Evolutionary conservation across 1,140 invertebrate genomes (phyloP), one percentile per base, ranked within the genome.

Genomic region (Neotoxoptera formosana): DNA sequence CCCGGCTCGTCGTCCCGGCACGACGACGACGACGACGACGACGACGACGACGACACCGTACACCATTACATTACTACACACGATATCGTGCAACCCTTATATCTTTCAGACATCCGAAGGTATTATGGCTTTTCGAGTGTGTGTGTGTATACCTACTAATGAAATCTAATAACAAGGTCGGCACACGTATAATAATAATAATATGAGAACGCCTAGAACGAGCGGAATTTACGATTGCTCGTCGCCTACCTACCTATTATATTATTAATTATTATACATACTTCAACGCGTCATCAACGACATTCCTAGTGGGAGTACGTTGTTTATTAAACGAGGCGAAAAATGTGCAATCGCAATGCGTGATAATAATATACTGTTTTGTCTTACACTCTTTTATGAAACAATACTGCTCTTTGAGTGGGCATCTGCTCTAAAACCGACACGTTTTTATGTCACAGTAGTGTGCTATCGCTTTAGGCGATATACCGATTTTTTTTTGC

Each of bases 101-200:
- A 84, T 84, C n/a, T n/a, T 84, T 76, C n/a, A 76, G n/a, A 34
- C 60, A 76, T 76, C 60, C 60, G 30, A 76, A n/a, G n/a, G n/a
- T 34, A 76, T 76, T 76, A 34, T n/a, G 60, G n/a, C 60, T 34
- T 76, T 76, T 76, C 60, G n/a, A 76, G n/a, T 76, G n/a, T 76
- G 60, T n/a, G 60, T n/a, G 60, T 67, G 51, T 53, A 76, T 76
- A 76, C n/a, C n/a, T n/a, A n/a, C 60, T 76, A 76, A 76, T 76
- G 60, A 76, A 76, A 34, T 76, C 60, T 76, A 76, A 76, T n/a
- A 76, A 76, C 11, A n/a, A 76, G 60, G 30, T 17, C n/a, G 14
- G 30, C n/a, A 23, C 48, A 76, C 51, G 3, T 51, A 51, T 51
- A 20, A 53, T 51, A 51, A 51, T 51, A 17, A 51, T 11, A 48